Evolutionary conservation across 2,888 invertebrate species (phyloP), one percentile per base, ranked within the genome.

Genomic region (Cylindroiulus punctatus): DNA sequence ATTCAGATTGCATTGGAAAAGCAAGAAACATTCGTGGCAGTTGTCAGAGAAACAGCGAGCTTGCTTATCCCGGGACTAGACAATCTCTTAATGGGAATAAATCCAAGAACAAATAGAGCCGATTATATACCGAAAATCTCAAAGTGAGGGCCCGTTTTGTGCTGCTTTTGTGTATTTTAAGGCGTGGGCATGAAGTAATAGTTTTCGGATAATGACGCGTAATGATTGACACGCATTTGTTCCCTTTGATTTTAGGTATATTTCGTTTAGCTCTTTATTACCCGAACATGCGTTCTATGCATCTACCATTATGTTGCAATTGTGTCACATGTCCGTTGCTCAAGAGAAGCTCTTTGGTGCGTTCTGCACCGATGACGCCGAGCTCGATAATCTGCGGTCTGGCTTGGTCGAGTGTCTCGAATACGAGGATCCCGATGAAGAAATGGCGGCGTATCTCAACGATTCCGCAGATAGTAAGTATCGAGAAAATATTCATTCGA

Each of bases 371-470:
- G 93, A 94, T 85, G 92, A 93, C 85, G 86, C 44, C 26, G 88
- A 88, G 81, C 86, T 86, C 42, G 86, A 92, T 0, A 92, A 93
- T 84, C 93, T 97, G 86, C 91, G 95, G 36, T 94, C 95, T 89
- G 95, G 96, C 0, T 97, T 98, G 92, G 97, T 97, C 12, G 96
- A 97, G 89, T 96, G 96, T 90, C 91, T 98, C 86, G 97, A 97
- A 89, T 88, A 88, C 22, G 91, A 91, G 83, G 90, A 90, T 30
- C 86, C 89, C 0, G 81, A 81, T 12, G 81, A 4, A 12, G 93
- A 93, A 52, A 36, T 84, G 22, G 8, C 52, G 40, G 19, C 52
- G 22, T 44, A 4, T 12, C 2, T 47, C 32, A 47, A n/a, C 22
- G 17, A 12, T 47, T 47, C 47, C 4, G 14, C 47, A 12, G 47